These are phyloP conservation scores for Papilio aristodemus DNA, from an alignment of 1,140 invertebrate species.

Conservation along the genomic window DNA sequence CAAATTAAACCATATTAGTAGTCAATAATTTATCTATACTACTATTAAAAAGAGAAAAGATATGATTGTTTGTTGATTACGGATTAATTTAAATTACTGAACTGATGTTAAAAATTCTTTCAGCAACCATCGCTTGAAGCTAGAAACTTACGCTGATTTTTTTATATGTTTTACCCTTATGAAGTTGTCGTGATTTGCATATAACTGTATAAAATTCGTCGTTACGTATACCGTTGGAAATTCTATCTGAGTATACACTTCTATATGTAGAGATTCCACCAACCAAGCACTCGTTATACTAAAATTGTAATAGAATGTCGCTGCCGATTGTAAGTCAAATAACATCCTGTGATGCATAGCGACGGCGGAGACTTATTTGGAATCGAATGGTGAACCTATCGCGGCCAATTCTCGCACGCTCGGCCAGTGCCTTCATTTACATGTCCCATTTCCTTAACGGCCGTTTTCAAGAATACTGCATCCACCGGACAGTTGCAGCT, in stretches of 20 bases:
- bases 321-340: constrained; percentile 17
- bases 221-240: no score
- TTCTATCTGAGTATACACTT: neutral
- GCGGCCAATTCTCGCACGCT: constrained; percentile 29
- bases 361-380: constrained; percentile 18
- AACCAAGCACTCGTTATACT: neutral
- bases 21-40: no score
- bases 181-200: no score
- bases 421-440: constrained; percentile 62
- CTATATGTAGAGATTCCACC: neutral
- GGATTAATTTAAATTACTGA: no score
- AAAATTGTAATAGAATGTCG: neutral
- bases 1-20: no score
- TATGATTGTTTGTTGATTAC: no score
- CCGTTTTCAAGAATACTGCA: constrained; percentile 63
- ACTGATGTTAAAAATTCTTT: no score
- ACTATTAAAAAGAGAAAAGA: no score
- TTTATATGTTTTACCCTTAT: no score
- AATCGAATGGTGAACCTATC: constrained; percentile 26
- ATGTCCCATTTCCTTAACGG: constrained; percentile 71
- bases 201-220: no score
- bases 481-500: constrained; percentile 50
- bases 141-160: no score
- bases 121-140: no score
- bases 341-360: constrained; percentile 12